Evolutionary conservation across 2,888 invertebrate species (phyloP).

Genomic region (Dolichomitus sp.): DNA sequence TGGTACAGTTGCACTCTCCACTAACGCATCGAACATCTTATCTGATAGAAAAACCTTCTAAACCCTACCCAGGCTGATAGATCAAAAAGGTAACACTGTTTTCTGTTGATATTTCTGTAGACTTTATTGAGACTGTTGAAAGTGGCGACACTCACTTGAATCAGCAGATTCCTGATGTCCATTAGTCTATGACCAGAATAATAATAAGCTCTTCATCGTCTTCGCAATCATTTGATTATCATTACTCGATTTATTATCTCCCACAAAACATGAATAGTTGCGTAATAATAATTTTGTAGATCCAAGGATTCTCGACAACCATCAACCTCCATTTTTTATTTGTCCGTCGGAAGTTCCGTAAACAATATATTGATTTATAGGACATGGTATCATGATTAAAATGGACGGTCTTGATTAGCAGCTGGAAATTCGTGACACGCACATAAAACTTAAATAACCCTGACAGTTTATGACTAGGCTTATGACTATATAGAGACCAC

Average conservation of each 20-base stretch:
- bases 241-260: not conserved
- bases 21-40: slow-evolving; percentile 10
- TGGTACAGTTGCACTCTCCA: slow-evolving; percentile 1
- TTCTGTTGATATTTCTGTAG: not conserved
- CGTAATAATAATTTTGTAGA: not conserved
- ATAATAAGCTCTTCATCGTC: not conserved
- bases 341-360: not conserved
- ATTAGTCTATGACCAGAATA: not conserved
- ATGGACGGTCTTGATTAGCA: not conserved
- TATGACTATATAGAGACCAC: not conserved
- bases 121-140: not conserved
- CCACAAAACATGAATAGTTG: not conserved
- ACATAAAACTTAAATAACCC: not conserved
- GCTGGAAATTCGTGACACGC: not conserved
- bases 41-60: not conserved
- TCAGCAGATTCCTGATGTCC: not conserved
- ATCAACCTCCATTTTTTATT: not conserved
- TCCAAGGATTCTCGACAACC: not conserved
- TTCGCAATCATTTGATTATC: not conserved
- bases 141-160: not conserved
- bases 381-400: not conserved
- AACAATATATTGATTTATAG: not conserved
- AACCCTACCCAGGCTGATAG: no score
- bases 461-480: not conserved
- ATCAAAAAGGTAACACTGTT: no score